Percentiles rank a stretch among this genome's conserved stretches.
These are phyloP conservation scores for Phaetusa simplex DNA, from an alignment of 2,113 vertebrate genomes.

Conservation along the genomic window DNA sequence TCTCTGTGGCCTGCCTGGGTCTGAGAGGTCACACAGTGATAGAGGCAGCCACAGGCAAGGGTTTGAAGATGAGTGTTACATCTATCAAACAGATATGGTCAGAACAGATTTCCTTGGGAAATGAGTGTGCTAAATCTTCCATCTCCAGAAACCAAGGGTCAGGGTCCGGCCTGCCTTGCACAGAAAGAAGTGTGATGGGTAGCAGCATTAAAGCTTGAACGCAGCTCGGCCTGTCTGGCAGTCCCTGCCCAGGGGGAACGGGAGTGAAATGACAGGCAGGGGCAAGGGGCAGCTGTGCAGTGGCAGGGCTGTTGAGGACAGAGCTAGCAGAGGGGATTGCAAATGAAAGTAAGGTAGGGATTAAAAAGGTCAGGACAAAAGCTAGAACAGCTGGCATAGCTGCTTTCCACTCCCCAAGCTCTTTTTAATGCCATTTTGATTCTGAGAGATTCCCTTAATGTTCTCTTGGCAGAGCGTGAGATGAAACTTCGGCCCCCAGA, in stretches of 20 bases:
- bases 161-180: not conserved
- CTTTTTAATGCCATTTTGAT: constrained; percentile 10
- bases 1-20: not conserved
- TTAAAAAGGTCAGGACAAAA: constrained; percentile 30
- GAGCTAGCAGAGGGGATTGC: not conserved
- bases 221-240: not conserved
- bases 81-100: not conserved
- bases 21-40: not conserved
- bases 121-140: not conserved
- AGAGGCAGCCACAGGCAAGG: not conserved
- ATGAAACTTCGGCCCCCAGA: constrained; percentile 82
- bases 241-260: not conserved
- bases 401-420: not conserved
- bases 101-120: not conserved
- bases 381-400: not conserved
- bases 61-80: not conserved
- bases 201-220: not conserved
- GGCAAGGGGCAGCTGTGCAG: not conserved
- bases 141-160: not conserved
- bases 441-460: not conserved
- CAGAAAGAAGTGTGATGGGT: not conserved
- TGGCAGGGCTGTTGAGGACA: not conserved
- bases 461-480: constrained; percentile 79
- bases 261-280: not conserved
- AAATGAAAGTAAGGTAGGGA: not conserved